A percentile compares a stretch with the other conserved stretches of the same genome.
Evolutionary conservation across 1,140 invertebrate genomes (phyloP).

Genomic region (Microplitis mediator): DNA sequence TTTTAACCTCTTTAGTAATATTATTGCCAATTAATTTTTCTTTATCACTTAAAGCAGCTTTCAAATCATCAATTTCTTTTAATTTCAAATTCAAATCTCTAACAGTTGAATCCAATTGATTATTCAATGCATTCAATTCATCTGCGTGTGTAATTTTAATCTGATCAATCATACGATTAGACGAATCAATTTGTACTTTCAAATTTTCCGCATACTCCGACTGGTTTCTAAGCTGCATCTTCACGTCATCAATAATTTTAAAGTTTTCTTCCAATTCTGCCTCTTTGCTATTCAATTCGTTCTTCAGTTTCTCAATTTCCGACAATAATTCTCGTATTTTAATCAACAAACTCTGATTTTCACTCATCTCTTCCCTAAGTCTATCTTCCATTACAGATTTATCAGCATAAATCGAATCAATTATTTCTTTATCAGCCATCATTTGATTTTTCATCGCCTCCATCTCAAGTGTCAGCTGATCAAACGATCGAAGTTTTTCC

Average conservation of each 20-base stretch:
- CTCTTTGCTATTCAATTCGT: background rate
- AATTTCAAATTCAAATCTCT: slow-evolving; percentile 38
- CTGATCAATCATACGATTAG: background rate
- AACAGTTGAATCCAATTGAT: background rate
- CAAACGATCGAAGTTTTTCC: background rate
- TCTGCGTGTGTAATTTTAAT: no score
- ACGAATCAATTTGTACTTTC: background rate
- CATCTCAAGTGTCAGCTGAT: background rate
- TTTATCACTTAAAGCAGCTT: slow-evolving; percentile 34
- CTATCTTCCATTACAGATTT: no score
- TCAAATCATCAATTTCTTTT: slow-evolving; percentile 37
- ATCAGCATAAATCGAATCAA: no score
- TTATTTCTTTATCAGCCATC: no score
- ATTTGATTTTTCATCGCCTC: background rate
- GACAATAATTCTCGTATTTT: background rate
- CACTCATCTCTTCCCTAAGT: no score
- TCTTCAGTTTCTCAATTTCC: slow-evolving; percentile 11
- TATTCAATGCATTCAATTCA: no score
- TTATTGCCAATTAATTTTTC: slow-evolving; percentile 33
- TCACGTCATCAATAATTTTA: no score
- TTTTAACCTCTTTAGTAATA: slow-evolving; percentile 40
- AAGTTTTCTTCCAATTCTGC: background rate
- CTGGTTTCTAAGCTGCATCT: no score
- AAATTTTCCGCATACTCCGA: background rate
- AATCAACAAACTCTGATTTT: background rate